Evolutionary conservation across 2,888 invertebrate genomes (phyloP), one percentile per base, ranked within the genome.

Genomic region (Endotricha flammealis): DNA sequence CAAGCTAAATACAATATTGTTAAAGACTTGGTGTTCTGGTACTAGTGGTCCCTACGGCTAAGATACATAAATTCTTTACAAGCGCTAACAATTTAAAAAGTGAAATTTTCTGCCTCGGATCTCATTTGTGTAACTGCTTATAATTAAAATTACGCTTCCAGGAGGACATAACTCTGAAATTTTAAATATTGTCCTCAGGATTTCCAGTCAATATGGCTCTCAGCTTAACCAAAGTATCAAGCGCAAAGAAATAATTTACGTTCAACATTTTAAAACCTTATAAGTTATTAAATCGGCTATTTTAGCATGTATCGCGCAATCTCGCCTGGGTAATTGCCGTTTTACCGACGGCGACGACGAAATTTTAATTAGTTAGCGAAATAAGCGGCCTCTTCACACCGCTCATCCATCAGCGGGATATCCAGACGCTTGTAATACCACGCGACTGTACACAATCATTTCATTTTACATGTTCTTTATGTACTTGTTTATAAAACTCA

Each of bases 361-460:
- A 67, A 66, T 64, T 69, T 65, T 69, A 69, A 69, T 68, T 66
- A 68, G 56, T 61, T 56, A 45, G 47, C 49, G 44, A 50, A 45
- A 54, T 52, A 48, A 47, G 49, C 35, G 20, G 28, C 20, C 39
- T 32, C 42, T 44, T 38, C 27, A 28, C 39, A 29, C 34, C 27
- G 34, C 32, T 29, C 36, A 45, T 47, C 41, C 41, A 42, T 48
- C 48, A 44, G 34, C 10, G n/a, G 27, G 12, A 7, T 8, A 13
- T 12, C 25, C 28, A 11, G 25, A 10, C 30, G 27, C 10, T 5
- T 27, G 6, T 30, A 28, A 32, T 10, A 12, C 7, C 12, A 27
- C 28, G 28, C 9, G 28, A 13, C n/a, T 28, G 28, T 28, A 4
- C 13, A 5, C 28, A 7, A 9, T 5, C 12, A 12, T 28, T 8